phyloP scores from a whole-genome alignment of 92 coral and sea anemone species.

The Heliopora coerulea region DNA sequence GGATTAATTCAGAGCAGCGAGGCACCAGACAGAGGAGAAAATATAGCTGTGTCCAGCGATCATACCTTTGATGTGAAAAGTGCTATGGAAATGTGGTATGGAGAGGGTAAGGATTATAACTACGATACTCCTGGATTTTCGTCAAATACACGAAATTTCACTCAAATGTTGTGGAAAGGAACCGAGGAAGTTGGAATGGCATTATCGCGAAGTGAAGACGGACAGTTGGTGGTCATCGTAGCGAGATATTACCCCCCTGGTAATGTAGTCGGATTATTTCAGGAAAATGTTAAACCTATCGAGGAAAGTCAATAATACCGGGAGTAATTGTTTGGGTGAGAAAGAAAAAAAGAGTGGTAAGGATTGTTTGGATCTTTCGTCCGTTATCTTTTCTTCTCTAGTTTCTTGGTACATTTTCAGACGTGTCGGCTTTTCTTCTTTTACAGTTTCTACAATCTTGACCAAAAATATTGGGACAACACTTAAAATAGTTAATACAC shows the following conservation, averaged over 20 bases:
- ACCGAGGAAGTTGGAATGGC: slow-evolving; percentile 96
- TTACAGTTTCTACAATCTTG: too few species aligned
- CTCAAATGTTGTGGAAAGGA: slow-evolving; percentile 83
- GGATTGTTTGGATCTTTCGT: too few species aligned
- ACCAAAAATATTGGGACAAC: too few species aligned
- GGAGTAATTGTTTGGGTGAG: not conserved
- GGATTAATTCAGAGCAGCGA: slow-evolving; percentile 86
- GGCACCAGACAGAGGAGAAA: slow-evolving; percentile 84
- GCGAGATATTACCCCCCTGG: slow-evolving; percentile 95
- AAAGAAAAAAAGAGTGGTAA: not conserved
- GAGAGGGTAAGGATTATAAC: slow-evolving; percentile 79
- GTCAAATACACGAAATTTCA: slow-evolving; percentile 84
- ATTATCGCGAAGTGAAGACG: slow-evolving; percentile 83
- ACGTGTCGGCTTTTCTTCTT: too few species aligned
- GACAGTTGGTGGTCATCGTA: slow-evolving; percentile 72
- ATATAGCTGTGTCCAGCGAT: slow-evolving; percentile 57
- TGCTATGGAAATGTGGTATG: slow-evolving; percentile 94
- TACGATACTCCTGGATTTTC: slow-evolving; percentile 83
- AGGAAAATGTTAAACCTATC: slow-evolving; percentile 73
- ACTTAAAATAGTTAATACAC: too few species aligned
- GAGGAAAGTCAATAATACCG: not conserved
- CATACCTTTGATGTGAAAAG: slow-evolving; percentile 25
- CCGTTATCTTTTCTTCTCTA: too few species aligned
- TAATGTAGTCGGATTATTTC: slow-evolving; percentile 85
- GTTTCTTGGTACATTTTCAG: too few species aligned